Conservation (phyloP, 2,797 vertebrate species). For the Natrix natrix region DNA sequence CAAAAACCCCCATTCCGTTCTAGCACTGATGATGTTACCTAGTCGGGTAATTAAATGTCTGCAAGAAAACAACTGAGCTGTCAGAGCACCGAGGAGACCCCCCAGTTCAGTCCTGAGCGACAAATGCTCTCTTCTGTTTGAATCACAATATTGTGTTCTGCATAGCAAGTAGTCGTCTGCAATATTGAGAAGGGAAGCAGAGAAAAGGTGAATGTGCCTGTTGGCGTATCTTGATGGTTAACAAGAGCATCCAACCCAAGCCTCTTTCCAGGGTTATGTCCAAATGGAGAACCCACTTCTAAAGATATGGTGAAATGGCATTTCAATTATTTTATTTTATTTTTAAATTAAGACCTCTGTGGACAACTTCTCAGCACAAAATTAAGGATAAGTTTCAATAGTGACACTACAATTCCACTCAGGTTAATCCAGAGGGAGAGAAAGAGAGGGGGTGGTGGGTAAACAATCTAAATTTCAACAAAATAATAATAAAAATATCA, state of each 20-base stretch:
- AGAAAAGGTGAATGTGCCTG: background rate
- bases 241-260: background rate
- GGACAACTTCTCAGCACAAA: constrained; percentile 69
- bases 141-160: background rate
- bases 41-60: too few species aligned
- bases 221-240: background rate
- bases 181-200: background rate
- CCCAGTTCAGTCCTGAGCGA: background rate
- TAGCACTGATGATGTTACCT: background rate
- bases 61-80: too few species aligned
- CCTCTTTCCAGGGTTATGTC: background rate
- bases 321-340: constrained; percentile 59
- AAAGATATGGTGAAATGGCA: background rate
- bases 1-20: background rate
- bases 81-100: background rate
- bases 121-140: background rate
- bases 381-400: constrained; percentile 62
- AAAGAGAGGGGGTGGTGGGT: too few species aligned
- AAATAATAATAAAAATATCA: constrained; percentile 6
- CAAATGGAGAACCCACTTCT: background rate
- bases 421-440: constrained; percentile 38
- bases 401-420: constrained; percentile 66
- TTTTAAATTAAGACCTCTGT: constrained; percentile 63
- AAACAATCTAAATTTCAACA: constrained; percentile 46
- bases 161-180: background rate